Base-by-base conservation (phyloP, 2,113 vertebrate species). In the Procavia capensis region DNA sequence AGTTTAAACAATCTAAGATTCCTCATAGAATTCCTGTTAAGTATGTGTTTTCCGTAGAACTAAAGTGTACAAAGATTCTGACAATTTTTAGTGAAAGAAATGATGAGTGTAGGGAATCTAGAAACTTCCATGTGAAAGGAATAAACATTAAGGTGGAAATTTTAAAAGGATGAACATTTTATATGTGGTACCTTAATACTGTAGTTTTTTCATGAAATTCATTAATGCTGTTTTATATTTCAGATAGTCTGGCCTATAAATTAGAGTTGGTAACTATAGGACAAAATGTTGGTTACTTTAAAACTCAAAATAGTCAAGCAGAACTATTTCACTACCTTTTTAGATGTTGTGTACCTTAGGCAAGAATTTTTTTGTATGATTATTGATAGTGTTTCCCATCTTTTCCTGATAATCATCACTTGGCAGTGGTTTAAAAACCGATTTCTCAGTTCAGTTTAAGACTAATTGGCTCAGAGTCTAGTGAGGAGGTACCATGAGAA, bases 141-240 rank as follows among this genome's bases (percentile, higher is more conserved):
- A 24, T 54, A 82, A 79, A 24, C 64, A 82, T 63, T 72, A 81
- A 79, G 61, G n/a, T 57, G 43, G 74, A 75, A 54, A 24, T 80
- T 88, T 70, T 91, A 66, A 41, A 95, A 70, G 47, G 27, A 59
- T 95, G 47, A 17, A 47, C 9, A 83, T 95, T 83, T 68, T 39
- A n/a, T 88, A 19, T 54, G 17, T 16, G 10, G 50, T 54, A 54
- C 50, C 14, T 54, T n/a, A n/a, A 61, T 84, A 68, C 14, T 64
- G 34, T 41, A 29, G 25, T 45, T 88, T 84, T 83, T 27, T 88
- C 70, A 17, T 29, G n/a, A 92, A 88, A 25, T 70, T 64, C 36
- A 50, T n/a, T 61, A 41, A 41, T 90, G 47, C 14, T 74, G 16
- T 91, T 66, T 92, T 88, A 63, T 43, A n/a, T 95, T 88, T 84